phyloP scores from a whole-genome alignment of 2,113 vertebrate species.

The Hucho hucho region DNA sequence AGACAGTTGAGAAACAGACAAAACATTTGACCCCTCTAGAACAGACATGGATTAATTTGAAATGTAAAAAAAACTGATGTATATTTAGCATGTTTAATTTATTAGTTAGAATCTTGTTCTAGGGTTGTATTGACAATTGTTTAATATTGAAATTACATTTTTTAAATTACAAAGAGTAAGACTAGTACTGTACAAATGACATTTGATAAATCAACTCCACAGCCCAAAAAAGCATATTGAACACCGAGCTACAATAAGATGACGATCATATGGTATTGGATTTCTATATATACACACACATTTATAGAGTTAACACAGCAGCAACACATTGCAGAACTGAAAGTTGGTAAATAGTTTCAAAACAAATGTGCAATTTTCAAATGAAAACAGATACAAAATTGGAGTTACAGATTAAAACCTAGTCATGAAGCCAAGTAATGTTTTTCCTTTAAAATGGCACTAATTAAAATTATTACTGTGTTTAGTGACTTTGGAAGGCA shows the following conservation, averaged over 20 bases:
- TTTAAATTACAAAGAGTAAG: slow-evolving; percentile 6
- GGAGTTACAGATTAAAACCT: background rate
- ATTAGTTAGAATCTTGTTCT: slow-evolving; percentile 20
- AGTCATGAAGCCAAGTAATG: background rate
- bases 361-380: background rate
- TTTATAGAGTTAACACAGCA: slow-evolving; percentile 17
- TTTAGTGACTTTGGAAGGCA: background rate
- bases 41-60: background rate
- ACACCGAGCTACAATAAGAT: slow-evolving; percentile 1
- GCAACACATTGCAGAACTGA: slow-evolving; percentile 18
- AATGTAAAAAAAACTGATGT: background rate
- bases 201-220: slow-evolving; percentile 18
- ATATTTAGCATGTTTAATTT: slow-evolving; percentile 9
- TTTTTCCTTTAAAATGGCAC: background rate
- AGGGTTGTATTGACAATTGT: background rate
- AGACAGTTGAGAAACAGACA: no score
- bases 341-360: slow-evolving; percentile 3
- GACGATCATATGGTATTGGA: slow-evolving; percentile 7
- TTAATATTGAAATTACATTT: background rate
- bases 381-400: background rate
- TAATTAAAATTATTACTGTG: background rate
- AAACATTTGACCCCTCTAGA: background rate
- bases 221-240: background rate
- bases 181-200: slow-evolving; percentile 26
- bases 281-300: slow-evolving; percentile 21